A percentile compares a stretch with the other conserved stretches of the same genome.
Conservation (phyloP, 2,797 vertebrate species). For the Protonibea diacanthus region DNA sequence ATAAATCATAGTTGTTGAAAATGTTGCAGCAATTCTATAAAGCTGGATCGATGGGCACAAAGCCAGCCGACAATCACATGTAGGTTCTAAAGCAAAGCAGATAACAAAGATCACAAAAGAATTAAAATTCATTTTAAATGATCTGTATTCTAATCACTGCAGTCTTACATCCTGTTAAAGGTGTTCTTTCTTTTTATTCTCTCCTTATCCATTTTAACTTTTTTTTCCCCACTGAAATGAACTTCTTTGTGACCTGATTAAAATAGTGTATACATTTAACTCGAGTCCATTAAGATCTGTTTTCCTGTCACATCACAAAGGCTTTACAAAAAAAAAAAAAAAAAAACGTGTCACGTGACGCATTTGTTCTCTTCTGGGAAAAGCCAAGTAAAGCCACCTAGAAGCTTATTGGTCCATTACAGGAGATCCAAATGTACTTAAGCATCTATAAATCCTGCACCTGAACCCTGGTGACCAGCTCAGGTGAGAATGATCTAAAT, state of each 20-base stretch:
- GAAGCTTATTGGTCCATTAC: slow-evolving; percentile 45
- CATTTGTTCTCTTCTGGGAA: slow-evolving; percentile 9
- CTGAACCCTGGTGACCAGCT: slow-evolving; percentile 12
- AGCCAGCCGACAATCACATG: slow-evolving; percentile 2
- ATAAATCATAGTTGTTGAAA: slow-evolving; percentile 17
- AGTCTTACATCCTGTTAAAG: neutral
- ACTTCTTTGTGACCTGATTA: neutral
- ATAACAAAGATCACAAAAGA: neutral
- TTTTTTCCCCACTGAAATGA: neutral
- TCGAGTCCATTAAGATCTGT: neutral
- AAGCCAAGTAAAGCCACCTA: neutral
- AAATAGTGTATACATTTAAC: neutral
- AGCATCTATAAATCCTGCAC: slow-evolving; percentile 15
- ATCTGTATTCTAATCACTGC: neutral
- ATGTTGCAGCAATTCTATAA: neutral
- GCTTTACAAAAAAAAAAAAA: neutral
- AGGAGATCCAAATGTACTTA: slow-evolving; percentile 30
- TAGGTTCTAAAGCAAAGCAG: neutral
- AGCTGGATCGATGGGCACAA: neutral
- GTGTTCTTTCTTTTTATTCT: neutral
- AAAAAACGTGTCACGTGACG: neutral
- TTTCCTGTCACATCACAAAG: neutral
- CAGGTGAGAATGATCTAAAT: slow-evolving; percentile 38
- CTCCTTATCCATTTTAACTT: neutral
- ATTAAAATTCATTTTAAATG: neutral